Base-by-base conservation (phyloP, 2,113 vertebrate genomes). In the Mus pahari region DNA sequence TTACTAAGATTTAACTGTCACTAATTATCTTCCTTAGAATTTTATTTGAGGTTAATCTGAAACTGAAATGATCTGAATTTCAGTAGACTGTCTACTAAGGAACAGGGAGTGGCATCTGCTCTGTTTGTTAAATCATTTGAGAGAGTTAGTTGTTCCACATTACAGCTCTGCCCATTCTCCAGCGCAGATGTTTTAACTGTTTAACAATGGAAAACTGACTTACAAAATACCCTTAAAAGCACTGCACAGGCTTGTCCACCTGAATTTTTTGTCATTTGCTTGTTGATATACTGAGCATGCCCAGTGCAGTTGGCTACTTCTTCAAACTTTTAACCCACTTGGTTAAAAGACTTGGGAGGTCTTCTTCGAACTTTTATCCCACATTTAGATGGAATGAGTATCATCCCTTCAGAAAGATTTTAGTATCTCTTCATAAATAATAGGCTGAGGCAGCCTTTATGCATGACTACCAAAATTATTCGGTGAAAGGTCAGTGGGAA, bases 11-110 rank as follows among this genome's bases (percentile, higher is more conserved):
- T 75, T 0, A 83, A 60, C 64, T 48, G 19, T 87, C 62, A 71
- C 64, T 24, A 71, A 1, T 96, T 79, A n/a, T 60, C 20, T 78
- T 82, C 48, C 16, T 66, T 94, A 60, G 20, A 87, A n/a, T 91
- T 91, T 84, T 71, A 60, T 73, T 86, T 89, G 74, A 94, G 5
- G 17, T n/a, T 95, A 70, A 48, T 86, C 36, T 66, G 33, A 86
- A n/a, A 90, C 12, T 71, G 42, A 92, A 90, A 81, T 20, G 73
- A 77, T 31, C 64, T 86, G 36, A 11, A 19, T 90, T 9, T 31
- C 19, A 48, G 14, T 36, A 77, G 70, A 87, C 68, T 45, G 13
- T 64, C 50, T 0, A 83, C 28, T 17, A 71, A 83, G 13, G 33
- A 89, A n/a, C 10, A 53, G 33, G 77, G 60, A 53, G 20, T 42